Evolutionary conservation across 2,888 invertebrate genomes (phyloP), one percentile per base, ranked within the genome.

Genomic region (Melitaea athalia): DNA sequence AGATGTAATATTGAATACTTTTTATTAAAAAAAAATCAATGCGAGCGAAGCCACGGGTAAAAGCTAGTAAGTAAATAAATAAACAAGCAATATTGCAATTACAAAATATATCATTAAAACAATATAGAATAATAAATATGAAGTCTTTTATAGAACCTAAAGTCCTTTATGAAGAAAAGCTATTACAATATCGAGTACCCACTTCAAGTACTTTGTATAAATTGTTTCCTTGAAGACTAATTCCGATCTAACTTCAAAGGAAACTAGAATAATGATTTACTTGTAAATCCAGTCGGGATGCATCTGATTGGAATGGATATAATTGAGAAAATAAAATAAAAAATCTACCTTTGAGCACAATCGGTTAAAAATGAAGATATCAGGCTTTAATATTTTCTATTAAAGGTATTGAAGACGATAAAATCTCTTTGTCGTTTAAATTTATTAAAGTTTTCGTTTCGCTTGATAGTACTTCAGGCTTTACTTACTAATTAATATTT

Each of bases 251-350:
- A 57, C 57, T n/a, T 57, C 57, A 57, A 57, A 57, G 42, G 57
- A 57, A 57, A 42, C 38, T 52, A 24, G 17, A 52, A 52, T 52
- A 52, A n/a, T 57, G 38, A 57, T 57, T 42, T 38, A 57, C 17
- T 24, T 24, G 42, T 15, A 57, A 6, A 31, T n/a, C 1, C 11
- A 52, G 24, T 33, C 42, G 17, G 15, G 42, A 57, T 31, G 24
- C 24, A 53, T 12, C 53, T 31, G 24, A 6, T 7, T n/a, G 53
- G 33, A 12, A 55, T 31, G 53, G 33, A 55, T 33, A 12, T 33
- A 38, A 57, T 38, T 31, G 57, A 17, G 42, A 57, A 24, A 15
- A 57, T 57, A 57, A 38, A 57, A 57, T 33, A 11, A 33, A 17
- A 42, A 57, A n/a, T 15, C 31, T 15, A 42, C 42, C 57, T 57